Conservation (phyloP, 1,140 invertebrate genomes). For the Holcopasites calliopsidis region DNA sequence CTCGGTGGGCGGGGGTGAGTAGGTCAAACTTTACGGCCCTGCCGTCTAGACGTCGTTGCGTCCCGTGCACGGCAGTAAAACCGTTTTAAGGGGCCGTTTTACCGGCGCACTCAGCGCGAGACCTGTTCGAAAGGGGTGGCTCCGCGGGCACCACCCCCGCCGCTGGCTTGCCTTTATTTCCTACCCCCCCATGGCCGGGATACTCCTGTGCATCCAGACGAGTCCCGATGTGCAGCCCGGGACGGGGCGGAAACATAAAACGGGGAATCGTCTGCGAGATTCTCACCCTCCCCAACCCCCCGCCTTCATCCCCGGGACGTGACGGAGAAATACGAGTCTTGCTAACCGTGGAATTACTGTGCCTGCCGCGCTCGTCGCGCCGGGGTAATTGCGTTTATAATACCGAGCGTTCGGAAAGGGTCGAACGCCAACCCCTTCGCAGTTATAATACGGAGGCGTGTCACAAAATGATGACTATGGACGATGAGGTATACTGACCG, state of each 20-base stretch:
- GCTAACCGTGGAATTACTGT: neutral
- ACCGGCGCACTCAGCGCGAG: conserved; percentile 73
- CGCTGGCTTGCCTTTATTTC: conserved; percentile 45
- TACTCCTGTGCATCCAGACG: conserved; percentile 43
- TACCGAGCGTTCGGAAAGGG: neutral
- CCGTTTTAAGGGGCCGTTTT: conserved; percentile 79
- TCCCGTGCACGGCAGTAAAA: conserved; percentile 77
- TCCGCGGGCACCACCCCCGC: neutral
- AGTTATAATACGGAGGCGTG: neutral
- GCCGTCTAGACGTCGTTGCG: conserved; percentile 79
- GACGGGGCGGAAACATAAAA: conserved; percentile 35
- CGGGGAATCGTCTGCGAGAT: conserved; percentile 58
- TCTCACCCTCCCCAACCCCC: conserved; percentile 32
- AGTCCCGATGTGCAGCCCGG: conserved; percentile 29
- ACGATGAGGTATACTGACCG: neutral
- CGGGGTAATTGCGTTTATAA: conserved; percentile 12
- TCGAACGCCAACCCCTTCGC: no score
- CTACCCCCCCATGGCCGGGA: conserved; percentile 25
- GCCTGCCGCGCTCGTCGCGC: neutral
- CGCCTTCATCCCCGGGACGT: conserved; percentile 19
- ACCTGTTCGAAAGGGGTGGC: conserved; percentile 56
- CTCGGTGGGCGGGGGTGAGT: conserved; percentile 72
- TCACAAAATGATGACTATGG: neutral
- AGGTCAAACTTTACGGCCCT: conserved; percentile 79
- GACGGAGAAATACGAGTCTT: conserved; percentile 37